Evolutionary conservation across 2,888 invertebrate species (phyloP), one percentile per base, ranked within the genome.

Genomic region (Lasioglossum lativentre): DNA sequence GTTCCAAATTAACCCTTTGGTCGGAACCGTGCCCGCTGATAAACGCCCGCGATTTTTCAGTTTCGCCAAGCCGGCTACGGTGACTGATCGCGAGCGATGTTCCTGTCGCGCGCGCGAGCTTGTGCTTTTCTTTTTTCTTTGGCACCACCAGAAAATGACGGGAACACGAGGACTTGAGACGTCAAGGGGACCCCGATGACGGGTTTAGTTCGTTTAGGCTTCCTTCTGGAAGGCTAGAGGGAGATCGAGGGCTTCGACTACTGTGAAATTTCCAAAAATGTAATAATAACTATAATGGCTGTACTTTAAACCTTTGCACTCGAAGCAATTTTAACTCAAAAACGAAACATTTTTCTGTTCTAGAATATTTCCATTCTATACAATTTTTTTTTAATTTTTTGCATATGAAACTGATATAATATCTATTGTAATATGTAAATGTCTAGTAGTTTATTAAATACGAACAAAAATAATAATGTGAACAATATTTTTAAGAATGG

Each of bases 1-100:
- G 83, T 79, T 79, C 76, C 76, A 76, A 84, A 83, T 85, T 83
- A 85, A 85, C 83, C 83, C 83, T 79, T 83, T 83, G 79, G 45
- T 52, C 73, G 75, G 79, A 52, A 80, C 16, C 59, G 74, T 70
- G 73, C 71, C 47, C 71, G 75, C 52, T 84, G 83, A 83, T 83
- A 83, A 83, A 86, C 83, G 79, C 77, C 47, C 40, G 70, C 70
- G 74, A 83, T 83, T 86, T 83, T 83, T 86, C 76, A 77, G 70
- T n/a, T 16, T 27, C 27, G 63, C 72, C 66, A 34, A 72, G 47
- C 10, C 47, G 45, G 34, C 47, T 14, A 23, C 66, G 14, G 42
- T 34, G 66, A 38, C 70, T 66, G 45, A 72, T 72, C 47, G 72
- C 47, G 72, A 52, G 75, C 52, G 23, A 12, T 27, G 52, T 30